Conservation (phyloP, 2,797 vertebrate species). For the Takifugu ocellatus region DNA sequence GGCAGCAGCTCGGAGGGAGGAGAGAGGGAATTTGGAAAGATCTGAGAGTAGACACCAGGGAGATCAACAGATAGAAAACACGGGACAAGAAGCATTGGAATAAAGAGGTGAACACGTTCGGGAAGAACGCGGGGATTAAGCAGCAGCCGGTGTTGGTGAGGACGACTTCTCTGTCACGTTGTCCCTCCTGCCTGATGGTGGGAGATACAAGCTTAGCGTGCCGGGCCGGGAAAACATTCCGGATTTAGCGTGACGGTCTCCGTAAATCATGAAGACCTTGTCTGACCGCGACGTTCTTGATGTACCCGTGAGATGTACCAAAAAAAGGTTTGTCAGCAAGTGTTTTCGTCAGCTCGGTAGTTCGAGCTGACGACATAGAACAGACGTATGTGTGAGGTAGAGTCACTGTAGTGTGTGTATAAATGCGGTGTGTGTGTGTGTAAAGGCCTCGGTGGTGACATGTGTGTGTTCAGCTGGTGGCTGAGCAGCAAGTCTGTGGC, state of each 20-base stretch:
- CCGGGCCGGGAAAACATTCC: slow-evolving; percentile 17
- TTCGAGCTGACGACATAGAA: background rate
- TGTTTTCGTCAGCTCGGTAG: slow-evolving; percentile 5
- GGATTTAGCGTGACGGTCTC: slow-evolving; percentile 11
- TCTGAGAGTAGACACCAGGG: slow-evolving; percentile 51
- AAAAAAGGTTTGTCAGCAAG: background rate
- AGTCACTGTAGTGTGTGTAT: background rate
- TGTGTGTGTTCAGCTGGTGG: slow-evolving; percentile 24
- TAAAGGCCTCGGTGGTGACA: slow-evolving; percentile 9
- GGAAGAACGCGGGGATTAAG: slow-evolving; percentile 28
- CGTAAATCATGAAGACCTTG: slow-evolving; percentile 13
- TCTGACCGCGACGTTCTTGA: background rate
- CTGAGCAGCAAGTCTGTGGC: slow-evolving; percentile 28
- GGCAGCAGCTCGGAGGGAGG: slow-evolving; percentile 52
- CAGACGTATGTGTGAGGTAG: background rate
- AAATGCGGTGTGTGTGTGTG: background rate
- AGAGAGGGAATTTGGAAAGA: slow-evolving; percentile 50
- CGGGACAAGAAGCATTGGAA: slow-evolving; percentile 14
- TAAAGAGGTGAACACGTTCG: slow-evolving; percentile 5
- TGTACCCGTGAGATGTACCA: background rate
- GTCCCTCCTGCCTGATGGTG: slow-evolving; percentile 24
- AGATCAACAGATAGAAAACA: slow-evolving; percentile 41
- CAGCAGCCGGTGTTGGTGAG: slow-evolving; percentile 24
- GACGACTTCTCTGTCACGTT: slow-evolving; percentile 14
- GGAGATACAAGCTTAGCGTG: slow-evolving; percentile 15